phyloP scores from a whole-genome alignment of 2,797 vertebrate species.

The Calcarius lapponicus region DNA sequence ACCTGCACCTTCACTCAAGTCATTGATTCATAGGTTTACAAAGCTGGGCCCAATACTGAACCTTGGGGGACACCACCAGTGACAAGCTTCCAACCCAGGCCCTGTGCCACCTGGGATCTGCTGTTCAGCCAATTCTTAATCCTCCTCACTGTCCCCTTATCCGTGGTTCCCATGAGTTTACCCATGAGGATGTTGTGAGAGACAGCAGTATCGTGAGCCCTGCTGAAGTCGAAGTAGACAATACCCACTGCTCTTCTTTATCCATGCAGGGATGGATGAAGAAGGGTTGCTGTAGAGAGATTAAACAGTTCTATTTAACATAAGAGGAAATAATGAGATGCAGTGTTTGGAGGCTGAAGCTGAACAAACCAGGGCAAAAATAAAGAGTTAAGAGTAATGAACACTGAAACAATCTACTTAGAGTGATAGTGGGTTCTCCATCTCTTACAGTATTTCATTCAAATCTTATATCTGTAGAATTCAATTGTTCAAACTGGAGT shows the following conservation, averaged over 20 bases:
- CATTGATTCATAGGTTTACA: background rate
- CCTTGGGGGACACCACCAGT: background rate
- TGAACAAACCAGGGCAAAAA: background rate
- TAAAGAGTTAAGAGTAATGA: background rate
- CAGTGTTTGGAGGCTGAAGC: background rate
- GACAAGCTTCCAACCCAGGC: background rate
- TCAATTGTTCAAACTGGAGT: background rate
- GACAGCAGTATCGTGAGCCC: background rate
- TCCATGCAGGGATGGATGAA: background rate
- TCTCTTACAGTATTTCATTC: background rate
- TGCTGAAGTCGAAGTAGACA: rapidly evolving
- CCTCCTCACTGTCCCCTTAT: background rate
- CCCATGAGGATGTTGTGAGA: background rate
- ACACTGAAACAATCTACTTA: background rate
- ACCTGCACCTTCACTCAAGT: background rate
- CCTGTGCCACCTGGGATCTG: background rate
- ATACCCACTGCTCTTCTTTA: background rate
- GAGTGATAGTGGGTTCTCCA: background rate
- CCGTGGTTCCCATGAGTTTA: background rate
- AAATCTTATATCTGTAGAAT: background rate
- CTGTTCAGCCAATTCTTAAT: background rate
- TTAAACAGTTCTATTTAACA: background rate
- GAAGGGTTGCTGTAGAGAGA: background rate
- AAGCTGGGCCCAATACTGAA: background rate
- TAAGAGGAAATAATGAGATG: background rate